Evolutionary conservation across 2,113 vertebrate species (phyloP).

Genomic region (Excalfactoria chinensis): DNA sequence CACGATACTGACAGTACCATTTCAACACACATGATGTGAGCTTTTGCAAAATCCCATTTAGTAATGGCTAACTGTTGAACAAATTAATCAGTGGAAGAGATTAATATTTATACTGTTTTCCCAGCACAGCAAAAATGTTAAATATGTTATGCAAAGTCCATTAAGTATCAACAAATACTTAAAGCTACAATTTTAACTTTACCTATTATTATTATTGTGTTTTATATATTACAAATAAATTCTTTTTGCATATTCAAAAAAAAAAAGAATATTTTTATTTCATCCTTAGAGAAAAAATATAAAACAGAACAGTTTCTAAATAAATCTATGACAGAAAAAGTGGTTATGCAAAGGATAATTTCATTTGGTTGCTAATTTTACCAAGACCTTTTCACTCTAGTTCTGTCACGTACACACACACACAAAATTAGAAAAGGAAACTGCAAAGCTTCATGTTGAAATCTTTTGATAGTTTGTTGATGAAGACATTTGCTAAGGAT

Average conservation of each 20-base stretch:
- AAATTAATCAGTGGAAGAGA: slow-evolving; percentile 69
- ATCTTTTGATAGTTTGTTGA: slow-evolving; percentile 25
- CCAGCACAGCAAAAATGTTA: slow-evolving; percentile 52
- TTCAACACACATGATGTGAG: slow-evolving; percentile 50
- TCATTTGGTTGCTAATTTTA: not conserved
- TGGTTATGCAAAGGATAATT: not conserved
- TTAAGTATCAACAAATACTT: slow-evolving; percentile 48
- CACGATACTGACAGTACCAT: slow-evolving; percentile 25
- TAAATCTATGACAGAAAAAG: not conserved
- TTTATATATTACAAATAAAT: not conserved
- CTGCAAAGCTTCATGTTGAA: not conserved
- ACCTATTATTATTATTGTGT: not conserved
- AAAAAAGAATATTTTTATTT: slow-evolving; percentile 20
- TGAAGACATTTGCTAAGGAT: slow-evolving; percentile 4
- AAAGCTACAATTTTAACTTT: not conserved
- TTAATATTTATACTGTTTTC: slow-evolving; percentile 72
- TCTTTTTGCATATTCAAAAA: not conserved
- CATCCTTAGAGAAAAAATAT: not conserved
- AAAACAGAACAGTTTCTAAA: not conserved
- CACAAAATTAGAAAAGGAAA: not conserved
- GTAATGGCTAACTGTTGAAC: slow-evolving; percentile 57
- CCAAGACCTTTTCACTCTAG: not conserved
- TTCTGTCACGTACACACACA: not conserved
- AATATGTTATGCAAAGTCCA: slow-evolving; percentile 50
- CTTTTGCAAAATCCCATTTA: slow-evolving; percentile 57